Base-by-base conservation (phyloP, 2,797 vertebrate genomes). In the Glossophaga mutica region DNA sequence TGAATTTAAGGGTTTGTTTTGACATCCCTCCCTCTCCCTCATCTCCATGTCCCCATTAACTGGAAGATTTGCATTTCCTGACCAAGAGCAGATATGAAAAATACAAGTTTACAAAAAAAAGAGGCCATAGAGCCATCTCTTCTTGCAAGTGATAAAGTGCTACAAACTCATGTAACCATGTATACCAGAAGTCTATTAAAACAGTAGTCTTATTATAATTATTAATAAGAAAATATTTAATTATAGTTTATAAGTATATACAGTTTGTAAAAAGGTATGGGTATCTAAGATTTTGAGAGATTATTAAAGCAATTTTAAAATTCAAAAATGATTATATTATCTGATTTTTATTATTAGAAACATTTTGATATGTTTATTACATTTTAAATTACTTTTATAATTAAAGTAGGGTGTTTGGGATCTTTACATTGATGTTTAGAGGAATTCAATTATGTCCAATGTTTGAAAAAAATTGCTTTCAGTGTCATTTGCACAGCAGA, bases 191-290 rank as follows among this genome's bases (percentile, higher is more conserved):
- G 73, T 94, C 78, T 76, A 21, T 50, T 65, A 92, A 96, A 81
- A 85, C 57, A 87, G 24, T 50, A 81, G 0, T 15, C 1, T 46
- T 85, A 77, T 48, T 93, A 37, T 16, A 59, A 84, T 94, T 90
- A 76, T 94, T 78, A 95, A 87, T 90, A 50, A 77, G 10, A 71
- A 8, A 44, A 79, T 83, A 81, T 85, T 74, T 95, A 59, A 71
- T 94, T 76, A 92, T 50, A n/a, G 5, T 50, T 44, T 65, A 22
- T 55, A 71, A 12, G 19, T 4, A 34, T 42, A 71, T 87, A 82
- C 18, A 32, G 6, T 57, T 39, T 48, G 21, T 37, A 21, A 55
- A 52, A 62, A 62, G 4, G 6, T 78, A 62, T 5, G 42, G 24
- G 15, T 24, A 2, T 18, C 10, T 90, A 62, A 74, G 50, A 78